Percentiles rank a stretch among this genome's conserved stretches.
phyloP scores from a whole-genome alignment of 2,797 vertebrate species.

The Crocodylus rhombifer region DNA sequence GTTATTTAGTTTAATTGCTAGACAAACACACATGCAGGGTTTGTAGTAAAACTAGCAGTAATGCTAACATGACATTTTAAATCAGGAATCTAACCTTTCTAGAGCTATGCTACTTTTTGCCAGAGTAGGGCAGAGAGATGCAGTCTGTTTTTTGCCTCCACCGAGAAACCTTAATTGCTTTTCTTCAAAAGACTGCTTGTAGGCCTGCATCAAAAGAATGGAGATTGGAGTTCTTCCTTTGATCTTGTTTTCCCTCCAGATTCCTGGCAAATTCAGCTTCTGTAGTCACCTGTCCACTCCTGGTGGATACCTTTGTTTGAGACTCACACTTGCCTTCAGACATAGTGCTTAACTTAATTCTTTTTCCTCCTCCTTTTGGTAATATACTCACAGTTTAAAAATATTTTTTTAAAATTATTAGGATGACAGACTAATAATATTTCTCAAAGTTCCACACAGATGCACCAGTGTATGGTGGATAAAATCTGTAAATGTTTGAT shows the following conservation, averaged over 20 bases:
- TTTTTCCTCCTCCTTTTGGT: neutral
- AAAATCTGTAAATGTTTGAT: neutral
- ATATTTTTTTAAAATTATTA: neutral
- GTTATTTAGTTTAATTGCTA: neutral
- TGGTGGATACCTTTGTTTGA: neutral
- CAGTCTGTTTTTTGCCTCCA: neutral
- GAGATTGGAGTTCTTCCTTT: slow-evolving; percentile 45
- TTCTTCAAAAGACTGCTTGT: neutral
- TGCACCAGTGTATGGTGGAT: rapidly evolving
- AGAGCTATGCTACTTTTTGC: neutral
- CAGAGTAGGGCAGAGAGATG: neutral
- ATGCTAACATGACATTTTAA: neutral
- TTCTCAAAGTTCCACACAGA: neutral
- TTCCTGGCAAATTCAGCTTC: neutral
- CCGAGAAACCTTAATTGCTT: slow-evolving; percentile 6
- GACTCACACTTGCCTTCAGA: neutral
- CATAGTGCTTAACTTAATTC: neutral
- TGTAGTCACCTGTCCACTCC: neutral
- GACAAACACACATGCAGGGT: neutral
- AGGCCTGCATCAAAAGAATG: slow-evolving; percentile 35
- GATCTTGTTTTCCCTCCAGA: slow-evolving; percentile 24
- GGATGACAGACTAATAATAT: neutral
- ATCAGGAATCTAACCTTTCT: neutral
- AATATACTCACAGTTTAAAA: neutral
- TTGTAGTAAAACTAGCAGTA: neutral